A percentile compares a stretch with the other conserved stretches of the same genome.
phyloP scores from a whole-genome alignment of 2,797 vertebrate species.

The Enteromius argenteus region DNA sequence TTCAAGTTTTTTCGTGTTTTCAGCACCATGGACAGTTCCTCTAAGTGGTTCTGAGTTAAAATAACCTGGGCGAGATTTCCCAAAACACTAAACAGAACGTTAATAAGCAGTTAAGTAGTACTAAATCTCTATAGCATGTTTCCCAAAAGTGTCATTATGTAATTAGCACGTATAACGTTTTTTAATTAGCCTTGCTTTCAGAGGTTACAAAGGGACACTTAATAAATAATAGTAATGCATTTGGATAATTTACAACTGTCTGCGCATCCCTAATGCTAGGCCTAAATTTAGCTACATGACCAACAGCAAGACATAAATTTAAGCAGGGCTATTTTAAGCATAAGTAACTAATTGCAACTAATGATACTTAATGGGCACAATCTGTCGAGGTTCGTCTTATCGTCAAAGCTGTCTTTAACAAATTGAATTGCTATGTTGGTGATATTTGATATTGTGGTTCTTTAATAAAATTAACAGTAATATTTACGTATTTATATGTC shows the following conservation, averaged over 20 bases:
- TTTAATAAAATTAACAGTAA: not conserved
- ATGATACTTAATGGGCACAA: not conserved
- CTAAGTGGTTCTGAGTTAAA: not conserved
- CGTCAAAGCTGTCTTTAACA: not conserved
- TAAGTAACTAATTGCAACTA: not conserved
- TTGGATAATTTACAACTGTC: not conserved
- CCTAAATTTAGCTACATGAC: not conserved
- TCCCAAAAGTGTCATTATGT: not conserved
- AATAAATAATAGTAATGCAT: not conserved
- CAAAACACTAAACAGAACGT: not conserved
- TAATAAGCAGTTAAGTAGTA: not conserved
- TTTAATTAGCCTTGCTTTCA: not conserved
- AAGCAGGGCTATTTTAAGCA: not conserved
- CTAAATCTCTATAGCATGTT: not conserved
- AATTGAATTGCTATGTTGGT: not conserved
- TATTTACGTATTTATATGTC: not conserved
- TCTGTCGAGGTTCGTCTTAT: not conserved
- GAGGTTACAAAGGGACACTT: not conserved
- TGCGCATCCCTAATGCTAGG: not conserved
- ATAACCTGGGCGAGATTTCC: not conserved
- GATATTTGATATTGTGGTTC: not conserved
- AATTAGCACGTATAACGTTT: not conserved
- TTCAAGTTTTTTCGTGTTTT: not conserved
- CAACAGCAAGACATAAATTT: not conserved
- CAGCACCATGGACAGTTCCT: slow-evolving; percentile 51